phyloP scores from a whole-genome alignment of 1,140 invertebrate genomes.

The Chionoecetes opilio region DNA sequence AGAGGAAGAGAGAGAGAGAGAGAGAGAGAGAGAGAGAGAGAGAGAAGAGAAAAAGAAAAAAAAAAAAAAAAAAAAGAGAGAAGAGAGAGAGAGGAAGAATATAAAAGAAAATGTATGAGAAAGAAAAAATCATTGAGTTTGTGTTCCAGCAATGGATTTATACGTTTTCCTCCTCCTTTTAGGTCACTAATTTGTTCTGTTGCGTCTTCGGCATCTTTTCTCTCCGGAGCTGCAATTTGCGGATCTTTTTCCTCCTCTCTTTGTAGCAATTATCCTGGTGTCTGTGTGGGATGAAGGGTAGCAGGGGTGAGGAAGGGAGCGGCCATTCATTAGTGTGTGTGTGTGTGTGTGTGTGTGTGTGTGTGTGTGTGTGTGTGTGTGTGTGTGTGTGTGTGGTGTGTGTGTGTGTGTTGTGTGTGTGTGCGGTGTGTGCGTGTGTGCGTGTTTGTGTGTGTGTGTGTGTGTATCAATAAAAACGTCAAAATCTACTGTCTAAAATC shows the following conservation, averaged over 20 bases:
- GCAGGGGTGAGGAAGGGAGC: too few relatives aligned
- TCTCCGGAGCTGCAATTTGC: not conserved
- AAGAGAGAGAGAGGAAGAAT: not conserved
- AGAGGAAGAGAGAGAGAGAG: not conserved
- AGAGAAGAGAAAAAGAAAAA: not conserved
- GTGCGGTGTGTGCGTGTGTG: not conserved
- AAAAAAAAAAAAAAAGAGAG: not conserved
- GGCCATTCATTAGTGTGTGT: too few relatives aligned
- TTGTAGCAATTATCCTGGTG: too few relatives aligned
- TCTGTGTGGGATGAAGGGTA: too few relatives aligned
- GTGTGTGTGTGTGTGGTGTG: not conserved
- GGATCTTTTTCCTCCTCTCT: not conserved
- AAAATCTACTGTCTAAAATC: too few relatives aligned
- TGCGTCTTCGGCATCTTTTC: not conserved
- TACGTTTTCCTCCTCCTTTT: not conserved
- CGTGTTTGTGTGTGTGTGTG: not conserved
- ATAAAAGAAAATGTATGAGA: too few relatives aligned
- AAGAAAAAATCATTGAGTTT: not conserved
- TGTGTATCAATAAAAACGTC: not conserved
- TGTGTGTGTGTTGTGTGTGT: not conserved
- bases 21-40: not conserved
- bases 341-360: too few relatives aligned
- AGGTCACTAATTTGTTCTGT: not conserved
- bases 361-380: too few relatives aligned
- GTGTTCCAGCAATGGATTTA: not conserved